These are phyloP conservation scores for Heteronetta atricapilla DNA, from an alignment of 2,113 vertebrate genomes.

Conservation along the genomic window DNA sequence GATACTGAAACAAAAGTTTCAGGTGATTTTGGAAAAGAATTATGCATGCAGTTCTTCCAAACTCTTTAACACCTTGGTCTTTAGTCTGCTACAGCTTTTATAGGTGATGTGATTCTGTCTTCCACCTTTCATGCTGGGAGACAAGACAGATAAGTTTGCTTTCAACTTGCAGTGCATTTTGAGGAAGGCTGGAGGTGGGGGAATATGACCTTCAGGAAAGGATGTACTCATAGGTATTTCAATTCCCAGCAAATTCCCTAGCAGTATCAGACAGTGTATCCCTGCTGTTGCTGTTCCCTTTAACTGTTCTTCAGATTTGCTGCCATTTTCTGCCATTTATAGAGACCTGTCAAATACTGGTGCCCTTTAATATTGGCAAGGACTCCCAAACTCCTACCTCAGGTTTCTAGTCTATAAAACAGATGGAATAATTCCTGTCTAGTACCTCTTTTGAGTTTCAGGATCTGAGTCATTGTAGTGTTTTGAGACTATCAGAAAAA, in stretches of 20 bases:
- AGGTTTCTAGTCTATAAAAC: neutral
- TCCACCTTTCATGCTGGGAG: neutral
- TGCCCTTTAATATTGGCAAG: neutral
- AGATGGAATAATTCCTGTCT: neutral
- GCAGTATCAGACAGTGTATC: neutral
- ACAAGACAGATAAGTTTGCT: neutral
- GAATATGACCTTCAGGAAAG: neutral
- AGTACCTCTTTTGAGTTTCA: neutral
- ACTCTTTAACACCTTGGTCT: neutral
- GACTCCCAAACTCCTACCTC: neutral
- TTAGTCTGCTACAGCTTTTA: neutral
- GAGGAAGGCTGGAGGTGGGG: accelerated
- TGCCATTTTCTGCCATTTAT: neutral
- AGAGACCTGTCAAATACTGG: neutral
- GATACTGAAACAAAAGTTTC: neutral
- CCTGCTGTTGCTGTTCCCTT: neutral
- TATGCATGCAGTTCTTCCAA: neutral
- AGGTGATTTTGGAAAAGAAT: neutral
- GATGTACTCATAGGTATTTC: neutral
- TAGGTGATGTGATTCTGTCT: neutral
- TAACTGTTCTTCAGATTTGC: neutral
- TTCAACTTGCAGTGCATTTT: neutral
- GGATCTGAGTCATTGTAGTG: neutral
- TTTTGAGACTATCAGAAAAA: neutral
- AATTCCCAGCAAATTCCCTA: neutral